Evolutionary conservation across 2,888 invertebrate genomes (phyloP).

Genomic region (Agrochola lychnidis): DNA sequence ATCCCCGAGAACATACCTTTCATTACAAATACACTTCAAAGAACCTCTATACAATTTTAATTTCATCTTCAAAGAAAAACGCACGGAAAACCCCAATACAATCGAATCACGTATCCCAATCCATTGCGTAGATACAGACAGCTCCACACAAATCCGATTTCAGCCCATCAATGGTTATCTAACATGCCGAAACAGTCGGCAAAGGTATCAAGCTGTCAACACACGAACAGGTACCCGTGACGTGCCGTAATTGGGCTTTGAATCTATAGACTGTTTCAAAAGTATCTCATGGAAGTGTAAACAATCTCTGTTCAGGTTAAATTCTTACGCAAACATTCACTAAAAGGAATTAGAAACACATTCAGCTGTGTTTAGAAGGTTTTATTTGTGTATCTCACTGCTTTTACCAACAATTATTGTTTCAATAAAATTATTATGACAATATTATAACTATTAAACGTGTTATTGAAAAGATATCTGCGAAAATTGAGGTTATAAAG

Average conservation of each 20-base stretch:
- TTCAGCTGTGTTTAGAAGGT: background rate
- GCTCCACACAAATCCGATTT: background rate
- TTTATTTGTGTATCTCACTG: too few species aligned
- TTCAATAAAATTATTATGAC: background rate
- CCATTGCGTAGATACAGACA: conserved; percentile 32
- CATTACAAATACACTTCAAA: conserved; percentile 28
- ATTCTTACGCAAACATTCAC: background rate
- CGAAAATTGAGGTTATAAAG: background rate
- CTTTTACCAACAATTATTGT: background rate
- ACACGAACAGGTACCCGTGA: conserved; percentile 41
- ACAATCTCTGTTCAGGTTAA: background rate
- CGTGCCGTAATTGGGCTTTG: conserved; percentile 58
- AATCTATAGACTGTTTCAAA: conserved; percentile 2
- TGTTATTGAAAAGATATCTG: too few species aligned
- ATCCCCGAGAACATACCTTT: background rate
- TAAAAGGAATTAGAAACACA: background rate
- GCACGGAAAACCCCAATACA: background rate
- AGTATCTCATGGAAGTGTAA: background rate
- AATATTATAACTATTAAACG: too few species aligned
- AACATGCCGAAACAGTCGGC: conserved; percentile 28
- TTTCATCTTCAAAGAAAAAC: conserved; percentile 40
- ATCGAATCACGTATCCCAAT: conserved; percentile 12
- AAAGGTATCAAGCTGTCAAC: conserved; percentile 37
- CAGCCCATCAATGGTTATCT: conserved; percentile 36
- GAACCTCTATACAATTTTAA: background rate